These are phyloP conservation scores for Murina feae DNA, from an alignment of 2,113 vertebrate species.

Conservation along the genomic window DNA sequence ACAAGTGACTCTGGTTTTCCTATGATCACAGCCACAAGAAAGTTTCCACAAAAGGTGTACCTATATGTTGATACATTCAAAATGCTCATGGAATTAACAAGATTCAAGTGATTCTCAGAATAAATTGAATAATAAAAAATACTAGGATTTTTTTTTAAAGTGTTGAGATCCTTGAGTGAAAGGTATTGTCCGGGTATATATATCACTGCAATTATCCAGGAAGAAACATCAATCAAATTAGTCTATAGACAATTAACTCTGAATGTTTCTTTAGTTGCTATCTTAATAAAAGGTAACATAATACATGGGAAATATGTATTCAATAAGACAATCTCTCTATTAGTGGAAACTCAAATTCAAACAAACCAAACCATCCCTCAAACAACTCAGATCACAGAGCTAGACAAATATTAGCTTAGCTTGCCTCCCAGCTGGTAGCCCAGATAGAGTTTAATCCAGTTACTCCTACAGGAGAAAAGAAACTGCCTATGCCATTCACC, in stretches of 20 bases:
- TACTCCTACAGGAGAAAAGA: slow-evolving; percentile 29
- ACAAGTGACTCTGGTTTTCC: background rate
- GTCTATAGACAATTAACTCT: slow-evolving; percentile 52
- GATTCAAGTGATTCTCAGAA: slow-evolving; percentile 11
- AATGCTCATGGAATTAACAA: background rate
- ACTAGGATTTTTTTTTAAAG: background rate
- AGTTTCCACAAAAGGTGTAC: background rate
- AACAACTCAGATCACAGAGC: slow-evolving; percentile 51
- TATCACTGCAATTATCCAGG: slow-evolving; percentile 20
- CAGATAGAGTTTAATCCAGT: slow-evolving; percentile 37
- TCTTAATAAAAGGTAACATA: slow-evolving; percentile 67
- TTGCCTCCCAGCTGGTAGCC: slow-evolving; percentile 63
- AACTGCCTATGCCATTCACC: slow-evolving; percentile 21
- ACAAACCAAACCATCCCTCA: slow-evolving; percentile 54
- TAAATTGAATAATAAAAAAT: background rate
- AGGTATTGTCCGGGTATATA: background rate
- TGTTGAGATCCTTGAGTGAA: background rate
- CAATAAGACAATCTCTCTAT: slow-evolving; percentile 60
- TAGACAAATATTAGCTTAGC: slow-evolving; percentile 70
- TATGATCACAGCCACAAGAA: background rate
- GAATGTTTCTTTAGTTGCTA: slow-evolving; percentile 60
- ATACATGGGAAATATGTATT: slow-evolving; percentile 62
- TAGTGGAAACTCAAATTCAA: slow-evolving; percentile 67
- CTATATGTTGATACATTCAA: background rate
- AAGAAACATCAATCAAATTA: slow-evolving; percentile 37